A percentile compares a stretch with the other conserved stretches of the same genome.
Evolutionary conservation across 2,888 invertebrate genomes (phyloP).

Genomic region (Mesorhabditis sp.): DNA sequence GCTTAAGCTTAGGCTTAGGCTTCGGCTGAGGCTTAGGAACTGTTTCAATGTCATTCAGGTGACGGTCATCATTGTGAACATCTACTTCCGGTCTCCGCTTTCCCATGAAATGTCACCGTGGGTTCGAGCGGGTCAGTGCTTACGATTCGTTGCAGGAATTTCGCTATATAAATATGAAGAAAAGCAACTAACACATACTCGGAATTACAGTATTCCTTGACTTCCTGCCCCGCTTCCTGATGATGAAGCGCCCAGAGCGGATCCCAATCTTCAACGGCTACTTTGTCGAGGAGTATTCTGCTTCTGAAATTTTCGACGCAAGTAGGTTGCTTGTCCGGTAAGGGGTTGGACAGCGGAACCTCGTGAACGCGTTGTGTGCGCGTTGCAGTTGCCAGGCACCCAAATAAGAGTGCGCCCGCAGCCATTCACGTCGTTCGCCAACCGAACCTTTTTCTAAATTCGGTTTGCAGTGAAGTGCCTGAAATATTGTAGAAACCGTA

Average conservation of each 20-base stretch:
- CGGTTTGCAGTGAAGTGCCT: no score
- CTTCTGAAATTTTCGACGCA: constrained; percentile 52
- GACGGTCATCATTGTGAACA: constrained; percentile 67
- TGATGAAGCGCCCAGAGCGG: constrained; percentile 81
- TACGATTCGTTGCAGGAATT: not conserved
- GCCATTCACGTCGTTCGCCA: no score
- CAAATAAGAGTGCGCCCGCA: no score
- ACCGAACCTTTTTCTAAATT: no score
- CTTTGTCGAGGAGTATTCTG: constrained; percentile 55
- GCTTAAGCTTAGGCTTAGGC: no score
- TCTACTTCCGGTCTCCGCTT: constrained; percentile 94
- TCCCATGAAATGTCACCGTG: constrained; percentile 97
- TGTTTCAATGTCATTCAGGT: constrained; percentile 19
- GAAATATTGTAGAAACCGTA: no score
- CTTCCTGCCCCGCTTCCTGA: constrained; percentile 69
- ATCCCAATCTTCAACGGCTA: constrained; percentile 51
- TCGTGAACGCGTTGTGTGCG: no score
- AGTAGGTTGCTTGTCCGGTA: constrained; percentile 25
- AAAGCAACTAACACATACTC: no score
- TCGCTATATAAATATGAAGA: no score
- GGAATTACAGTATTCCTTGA: constrained; percentile 83
- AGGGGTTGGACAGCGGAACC: not conserved
- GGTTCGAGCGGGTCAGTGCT: constrained; percentile 65
- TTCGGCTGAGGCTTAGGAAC: no score
- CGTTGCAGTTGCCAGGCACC: no score